Evolutionary conservation across 2,888 invertebrate genomes (phyloP).

Genomic region (Rhingia campestris): DNA sequence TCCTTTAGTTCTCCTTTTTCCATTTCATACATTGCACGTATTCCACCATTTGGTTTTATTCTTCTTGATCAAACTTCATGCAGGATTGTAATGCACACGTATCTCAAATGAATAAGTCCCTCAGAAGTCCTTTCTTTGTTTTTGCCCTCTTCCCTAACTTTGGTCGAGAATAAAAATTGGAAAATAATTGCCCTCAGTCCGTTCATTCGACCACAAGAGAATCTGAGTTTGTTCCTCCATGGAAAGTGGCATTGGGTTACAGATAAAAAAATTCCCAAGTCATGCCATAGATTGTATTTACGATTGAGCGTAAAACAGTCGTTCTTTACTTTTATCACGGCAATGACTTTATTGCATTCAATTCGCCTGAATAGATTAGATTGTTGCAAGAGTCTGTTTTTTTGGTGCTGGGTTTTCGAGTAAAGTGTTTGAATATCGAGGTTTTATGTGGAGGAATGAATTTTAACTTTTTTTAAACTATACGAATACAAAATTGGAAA

Average conservation of each 20-base stretch:
- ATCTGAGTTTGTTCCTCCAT: not conserved
- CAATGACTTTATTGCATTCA: conserved; percentile 47
- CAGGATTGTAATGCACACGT: not conserved
- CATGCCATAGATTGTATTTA: conserved; percentile 46
- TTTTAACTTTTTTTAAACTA: too few relatives aligned
- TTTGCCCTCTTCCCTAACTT: not conserved
- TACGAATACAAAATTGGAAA: too few relatives aligned
- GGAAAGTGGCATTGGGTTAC: not conserved
- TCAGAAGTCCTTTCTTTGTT: not conserved
- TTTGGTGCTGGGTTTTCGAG: too few relatives aligned
- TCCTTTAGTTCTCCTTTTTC: too few relatives aligned
- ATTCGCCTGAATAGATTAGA: conserved; percentile 5
- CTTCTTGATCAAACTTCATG: too few relatives aligned
- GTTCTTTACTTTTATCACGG: conserved; percentile 48
- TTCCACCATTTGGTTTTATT: too few relatives aligned
- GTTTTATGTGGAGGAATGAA: too few relatives aligned
- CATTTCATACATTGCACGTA: too few relatives aligned
- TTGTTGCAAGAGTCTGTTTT: too few relatives aligned
- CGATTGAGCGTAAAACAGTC: conserved; percentile 55
- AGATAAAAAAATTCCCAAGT: conserved; percentile 27
- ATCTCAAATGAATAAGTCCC: not conserved
- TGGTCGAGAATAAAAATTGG: not conserved
- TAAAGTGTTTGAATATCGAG: too few relatives aligned
- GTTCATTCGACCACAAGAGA: not conserved
- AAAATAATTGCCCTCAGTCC: conserved; percentile 19